phyloP scores from a whole-genome alignment of 2,888 invertebrate genomes.

The Lycia hirtaria region DNA sequence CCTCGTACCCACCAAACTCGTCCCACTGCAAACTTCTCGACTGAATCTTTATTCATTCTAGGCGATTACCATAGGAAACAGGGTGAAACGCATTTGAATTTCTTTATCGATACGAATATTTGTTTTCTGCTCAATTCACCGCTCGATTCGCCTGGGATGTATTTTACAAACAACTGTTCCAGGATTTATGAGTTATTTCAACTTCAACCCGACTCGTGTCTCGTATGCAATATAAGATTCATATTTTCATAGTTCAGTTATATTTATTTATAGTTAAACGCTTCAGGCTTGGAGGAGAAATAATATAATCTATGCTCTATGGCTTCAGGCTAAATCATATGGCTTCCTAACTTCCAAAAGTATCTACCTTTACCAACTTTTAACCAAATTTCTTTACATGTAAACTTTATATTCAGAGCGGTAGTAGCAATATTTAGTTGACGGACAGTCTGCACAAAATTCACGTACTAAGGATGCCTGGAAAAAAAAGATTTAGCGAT shows the following conservation, averaged over 20 bases:
- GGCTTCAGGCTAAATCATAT: too few relatives aligned
- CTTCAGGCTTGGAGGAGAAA: too few relatives aligned
- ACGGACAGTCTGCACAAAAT: too few relatives aligned
- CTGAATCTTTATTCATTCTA: slow-evolving; percentile 72
- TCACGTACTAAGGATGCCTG: too few relatives aligned
- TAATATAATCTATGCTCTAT: too few relatives aligned
- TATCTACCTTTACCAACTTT: too few relatives aligned
- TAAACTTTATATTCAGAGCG: too few relatives aligned
- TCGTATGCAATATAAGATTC: neutral
- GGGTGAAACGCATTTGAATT: slow-evolving; percentile 67
- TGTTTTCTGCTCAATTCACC: slow-evolving; percentile 59
- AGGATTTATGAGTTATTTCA: slow-evolving; percentile 23
- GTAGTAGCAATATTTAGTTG: too few relatives aligned
- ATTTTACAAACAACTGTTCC: slow-evolving; percentile 51
- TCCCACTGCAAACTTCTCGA: slow-evolving; percentile 49
- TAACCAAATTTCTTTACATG: too few relatives aligned
- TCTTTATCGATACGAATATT: slow-evolving; percentile 72
- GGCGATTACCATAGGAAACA: slow-evolving; percentile 71
- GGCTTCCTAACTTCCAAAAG: too few relatives aligned
- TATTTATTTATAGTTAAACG: neutral
- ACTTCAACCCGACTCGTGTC: slow-evolving; percentile 12
- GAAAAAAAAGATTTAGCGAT: too few relatives aligned
- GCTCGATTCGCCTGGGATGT: slow-evolving; percentile 58
- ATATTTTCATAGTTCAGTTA: neutral
- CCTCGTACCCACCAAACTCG: slow-evolving; percentile 51